Base-by-base conservation (phyloP, 2,888 invertebrate species). In the Steromphala cineraria region DNA sequence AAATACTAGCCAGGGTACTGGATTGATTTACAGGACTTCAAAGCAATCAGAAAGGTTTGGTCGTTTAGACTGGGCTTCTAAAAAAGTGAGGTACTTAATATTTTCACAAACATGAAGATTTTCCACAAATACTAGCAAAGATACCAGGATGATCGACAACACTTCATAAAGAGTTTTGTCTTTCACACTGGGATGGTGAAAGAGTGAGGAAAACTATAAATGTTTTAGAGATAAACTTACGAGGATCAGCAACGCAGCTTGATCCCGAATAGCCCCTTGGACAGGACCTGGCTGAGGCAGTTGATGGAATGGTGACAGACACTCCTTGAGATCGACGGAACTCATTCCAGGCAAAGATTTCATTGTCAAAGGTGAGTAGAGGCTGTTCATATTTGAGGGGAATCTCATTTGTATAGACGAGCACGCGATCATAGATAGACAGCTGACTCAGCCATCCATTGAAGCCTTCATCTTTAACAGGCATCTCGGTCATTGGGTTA, bases 361-460 rank as follows among this genome's bases (percentile, higher is more conserved):
- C 19, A 15, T 71, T 31, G 1, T 13, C 10, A 53, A 83, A 86
- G 8, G 83, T 53, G 10, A 36, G 56, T 31, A 75, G 79, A 17
- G 86, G 86, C 8, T 53, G 2, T 21, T 71, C 24, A 67, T 80
- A 5, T 81, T 75, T 19, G 53, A 80, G 56, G 0, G 87, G 85
- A n/a, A 88, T 85, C 53, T 89, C 89, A 17, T 53, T 80, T 17
- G 77, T 75, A 40, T 87, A 89, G 19, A 79, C 46, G 3, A 91
- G 82, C 15, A 62, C 80, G 8, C 87, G 79, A 28, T 80, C 87
- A 81, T 89, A 91, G 53, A 88, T 81, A 71, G 88, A 87, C 17
- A 90, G 80, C 81, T 88, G 89, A 77, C 89, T 90, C 53, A 91
- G 67, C 82, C 86, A 89, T 7, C 91, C 90, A 67, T 85, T 83